These are phyloP conservation scores for Philopedon plagiatum DNA, from an alignment of 2,888 invertebrate species.

Conservation along the genomic window DNA sequence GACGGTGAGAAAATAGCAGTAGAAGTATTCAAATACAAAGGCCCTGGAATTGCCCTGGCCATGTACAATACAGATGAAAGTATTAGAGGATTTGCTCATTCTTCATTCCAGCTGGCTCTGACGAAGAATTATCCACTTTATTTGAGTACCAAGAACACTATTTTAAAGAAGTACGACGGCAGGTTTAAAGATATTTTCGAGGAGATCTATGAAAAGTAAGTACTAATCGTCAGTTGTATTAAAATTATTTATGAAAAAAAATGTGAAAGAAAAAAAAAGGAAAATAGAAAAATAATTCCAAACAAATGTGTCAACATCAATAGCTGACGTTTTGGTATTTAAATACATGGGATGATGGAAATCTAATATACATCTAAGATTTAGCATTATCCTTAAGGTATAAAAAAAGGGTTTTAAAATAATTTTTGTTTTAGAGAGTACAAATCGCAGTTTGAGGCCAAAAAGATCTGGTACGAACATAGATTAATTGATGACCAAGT, in stretches of 20 bases:
- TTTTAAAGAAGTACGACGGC: slow-evolving; percentile 90
- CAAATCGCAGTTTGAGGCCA: slow-evolving; percentile 80
- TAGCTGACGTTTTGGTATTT: too few relatives aligned
- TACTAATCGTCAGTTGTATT: not conserved
- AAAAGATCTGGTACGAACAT: slow-evolving; percentile 92
- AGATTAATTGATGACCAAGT: slow-evolving; percentile 94
- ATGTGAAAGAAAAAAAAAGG: too few relatives aligned
- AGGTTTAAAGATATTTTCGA: slow-evolving; percentile 94
- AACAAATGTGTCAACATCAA: too few relatives aligned
- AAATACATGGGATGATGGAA: too few relatives aligned
- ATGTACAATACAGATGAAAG: slow-evolving; percentile 95
- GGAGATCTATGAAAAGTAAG: slow-evolving; percentile 86
- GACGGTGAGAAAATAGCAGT: slow-evolving; percentile 74
- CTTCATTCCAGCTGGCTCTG: slow-evolving; percentile 89
- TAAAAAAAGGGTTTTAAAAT: slow-evolving; percentile 25
- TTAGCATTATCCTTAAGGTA: not conserved
- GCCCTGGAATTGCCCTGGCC: slow-evolving; percentile 83
- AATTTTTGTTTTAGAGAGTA: slow-evolving; percentile 73
- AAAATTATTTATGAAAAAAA: not conserved
- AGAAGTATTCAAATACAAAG: slow-evolving; percentile 80
- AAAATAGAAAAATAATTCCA: too few relatives aligned
- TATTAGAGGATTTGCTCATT: slow-evolving; percentile 86
- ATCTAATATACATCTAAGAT: too few relatives aligned
- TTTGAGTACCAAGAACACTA: slow-evolving; percentile 92
- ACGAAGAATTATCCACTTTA: slow-evolving; percentile 91